Evolutionary conservation across 1,140 invertebrate species (phyloP).

Genomic region (Apis dorsata): DNA sequence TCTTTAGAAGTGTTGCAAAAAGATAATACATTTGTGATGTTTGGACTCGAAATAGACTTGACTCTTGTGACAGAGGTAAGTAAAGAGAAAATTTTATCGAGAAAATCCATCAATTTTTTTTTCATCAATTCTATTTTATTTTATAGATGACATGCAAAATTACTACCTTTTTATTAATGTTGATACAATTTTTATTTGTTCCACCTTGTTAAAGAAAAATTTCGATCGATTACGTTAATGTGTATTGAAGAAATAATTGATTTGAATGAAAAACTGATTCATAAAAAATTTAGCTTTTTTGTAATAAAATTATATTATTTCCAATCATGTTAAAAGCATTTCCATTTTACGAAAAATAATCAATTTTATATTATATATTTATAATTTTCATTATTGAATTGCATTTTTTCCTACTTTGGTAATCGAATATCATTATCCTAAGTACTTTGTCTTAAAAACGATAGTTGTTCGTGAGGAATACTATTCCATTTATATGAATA

Average conservation of each 20-base stretch:
- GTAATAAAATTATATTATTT: background rate
- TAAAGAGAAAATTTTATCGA: background rate
- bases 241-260: background rate
- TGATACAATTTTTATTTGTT: conserved; percentile 58
- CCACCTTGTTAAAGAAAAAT: background rate
- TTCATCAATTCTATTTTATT: background rate
- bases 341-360: background rate
- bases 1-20: conserved; percentile 67
- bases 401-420: background rate
- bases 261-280: background rate
- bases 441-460: background rate
- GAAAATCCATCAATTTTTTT: background rate
- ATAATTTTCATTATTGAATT: background rate
- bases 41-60: conserved; percentile 56
- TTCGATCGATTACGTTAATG: background rate
- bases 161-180: conserved; percentile 62
- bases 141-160: conserved; percentile 59
- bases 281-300: too few species aligned
- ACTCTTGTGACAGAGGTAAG: conserved; percentile 62
- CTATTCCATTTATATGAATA: too few species aligned
- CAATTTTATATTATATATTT: background rate
- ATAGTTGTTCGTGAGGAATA: too few species aligned
- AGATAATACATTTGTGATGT: conserved; percentile 58
- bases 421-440: background rate
- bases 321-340: background rate